These are phyloP conservation scores for Chanos chanos DNA, from an alignment of 2,797 vertebrate species.

Conservation along the genomic window DNA sequence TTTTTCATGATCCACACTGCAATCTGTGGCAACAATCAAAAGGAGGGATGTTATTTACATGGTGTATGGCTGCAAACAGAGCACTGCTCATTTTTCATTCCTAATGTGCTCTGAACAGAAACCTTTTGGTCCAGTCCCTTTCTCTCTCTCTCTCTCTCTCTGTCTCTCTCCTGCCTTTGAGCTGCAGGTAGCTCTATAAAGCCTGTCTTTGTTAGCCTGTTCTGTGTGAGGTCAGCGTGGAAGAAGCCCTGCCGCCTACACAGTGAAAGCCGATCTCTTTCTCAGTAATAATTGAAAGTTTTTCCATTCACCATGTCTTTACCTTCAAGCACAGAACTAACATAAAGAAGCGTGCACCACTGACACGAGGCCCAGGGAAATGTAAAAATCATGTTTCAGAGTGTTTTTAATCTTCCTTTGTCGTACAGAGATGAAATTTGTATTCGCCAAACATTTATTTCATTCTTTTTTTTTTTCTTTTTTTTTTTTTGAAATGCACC, in stretches of 20 bases:
- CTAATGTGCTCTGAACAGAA: no score
- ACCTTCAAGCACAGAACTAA: conserved; percentile 37
- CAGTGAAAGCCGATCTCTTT: conserved; percentile 70
- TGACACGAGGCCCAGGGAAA: conserved; percentile 8
- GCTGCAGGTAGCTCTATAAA: conserved; percentile 31
- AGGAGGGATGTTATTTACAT: neutral
- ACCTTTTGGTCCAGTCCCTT: neutral
- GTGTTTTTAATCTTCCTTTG: no score
- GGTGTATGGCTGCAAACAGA: neutral
- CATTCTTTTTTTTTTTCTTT: neutral
- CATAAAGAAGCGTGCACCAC: conserved; percentile 20
- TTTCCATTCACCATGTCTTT: conserved; percentile 72
- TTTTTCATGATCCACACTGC: conserved; percentile 52
- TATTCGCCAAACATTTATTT: neutral
- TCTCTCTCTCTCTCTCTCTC: neutral
- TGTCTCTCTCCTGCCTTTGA: conserved; percentile 22
- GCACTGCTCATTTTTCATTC: no score
- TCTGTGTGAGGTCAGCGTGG: conserved; percentile 49
- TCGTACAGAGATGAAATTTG: neutral
- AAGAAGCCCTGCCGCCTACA: conserved; percentile 55
- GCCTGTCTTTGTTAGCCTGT: conserved; percentile 20
- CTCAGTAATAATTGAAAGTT: conserved; percentile 82
- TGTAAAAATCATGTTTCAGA: neutral
- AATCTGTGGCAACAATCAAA: conserved; percentile 53
- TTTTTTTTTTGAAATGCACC: neutral